Evolutionary conservation across 2,888 invertebrate species (phyloP), one percentile per base, ranked within the genome.

Genomic region (Pollenia amentaria): DNA sequence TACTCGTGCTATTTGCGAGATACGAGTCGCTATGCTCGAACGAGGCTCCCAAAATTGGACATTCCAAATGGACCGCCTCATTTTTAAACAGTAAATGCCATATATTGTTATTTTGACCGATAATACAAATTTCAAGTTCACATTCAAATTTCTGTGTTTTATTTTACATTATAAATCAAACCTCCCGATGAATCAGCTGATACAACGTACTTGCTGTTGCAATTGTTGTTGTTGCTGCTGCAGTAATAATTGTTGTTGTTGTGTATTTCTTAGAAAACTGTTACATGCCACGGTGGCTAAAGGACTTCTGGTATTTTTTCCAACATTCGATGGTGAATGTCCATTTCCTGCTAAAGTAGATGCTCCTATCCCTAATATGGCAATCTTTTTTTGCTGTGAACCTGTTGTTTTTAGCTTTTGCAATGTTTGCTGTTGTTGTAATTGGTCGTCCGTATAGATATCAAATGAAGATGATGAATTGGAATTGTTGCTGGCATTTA

Each of bases 241-340:
- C 12, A 67, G 29, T 12, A 80, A 18, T 14, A 55, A 11, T 9
- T 80, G 80, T 21, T 87, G 84, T n/a, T 84, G 70, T 62, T 84
- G 84, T 14, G 90, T 88, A 75, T 89, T 91, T 80, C 89, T 90
- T 85, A 91, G 90, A 79, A 93, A 92, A 69, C 90, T 91, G 69
- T 93, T 93, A 85, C 91, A 91, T 11, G 91, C 90, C 7, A 93
- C 93, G 14, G 92, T 92, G 80, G 93, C 88, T 88, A 93, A 85
- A 57, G 93, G 90, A 91, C 94, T 92, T 87, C 93, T 87, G 73
- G 91, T 89, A 38, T 89, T 90, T 69, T 90, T 91, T 57, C 85
- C 81, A 2, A 84, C 64, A n/a, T 67, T 83, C 16, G 88, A 84
- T 0, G 92, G 91, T 9, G 91, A 91, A 72, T 88, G 78, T 10